Evolutionary conservation across 2,113 vertebrate species (phyloP), one percentile per base, ranked within the genome.

Genomic region (Euleptes europaea): DNA sequence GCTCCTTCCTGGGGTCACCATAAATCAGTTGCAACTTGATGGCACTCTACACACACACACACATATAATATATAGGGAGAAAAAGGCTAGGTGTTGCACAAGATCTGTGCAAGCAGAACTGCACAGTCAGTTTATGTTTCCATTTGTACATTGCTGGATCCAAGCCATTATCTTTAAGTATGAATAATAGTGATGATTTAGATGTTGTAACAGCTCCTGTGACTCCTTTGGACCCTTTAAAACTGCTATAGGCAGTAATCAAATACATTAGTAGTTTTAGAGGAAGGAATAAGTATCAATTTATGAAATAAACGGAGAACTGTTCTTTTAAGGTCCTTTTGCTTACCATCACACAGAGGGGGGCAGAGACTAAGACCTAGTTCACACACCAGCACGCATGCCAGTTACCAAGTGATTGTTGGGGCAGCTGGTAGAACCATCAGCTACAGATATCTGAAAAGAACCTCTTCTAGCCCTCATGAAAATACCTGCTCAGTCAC

Each of bases 201-300:
- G 47, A 70, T 70, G 83, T 47, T 38, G 69, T 60, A 71, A 84
- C 83, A 84, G 77, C 65, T 57, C 74, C 35, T 77, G 33, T 84
- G 77, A 42, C 67, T 77, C 26, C 35, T 69, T 77, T 40, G 6
- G 38, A 14, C 76, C 73, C 31, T 76, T 76, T 78, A n/a, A n/a
- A 84, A 69, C 77, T 84, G 67, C 60, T 38, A 84, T 67, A 19
- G 54, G 51, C 47, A 70, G 54, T 70, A 33, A 77, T 33, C 63
- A 77, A 81, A 69, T 77, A 51, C 51, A n/a, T 28, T 42, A 69
- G 47, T 42, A 70, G 69, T 78, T 78, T 15, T 23, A 40, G 3
- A 21, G 44, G 3, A 28, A 33, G 40, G 42, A 35, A 28, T 11
- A 31, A 5, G 2, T 15, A 69, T 31, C 28, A 69, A 70, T 70